phyloP scores from a whole-genome alignment of 2,888 invertebrate genomes.

The Acronicta aceris region DNA sequence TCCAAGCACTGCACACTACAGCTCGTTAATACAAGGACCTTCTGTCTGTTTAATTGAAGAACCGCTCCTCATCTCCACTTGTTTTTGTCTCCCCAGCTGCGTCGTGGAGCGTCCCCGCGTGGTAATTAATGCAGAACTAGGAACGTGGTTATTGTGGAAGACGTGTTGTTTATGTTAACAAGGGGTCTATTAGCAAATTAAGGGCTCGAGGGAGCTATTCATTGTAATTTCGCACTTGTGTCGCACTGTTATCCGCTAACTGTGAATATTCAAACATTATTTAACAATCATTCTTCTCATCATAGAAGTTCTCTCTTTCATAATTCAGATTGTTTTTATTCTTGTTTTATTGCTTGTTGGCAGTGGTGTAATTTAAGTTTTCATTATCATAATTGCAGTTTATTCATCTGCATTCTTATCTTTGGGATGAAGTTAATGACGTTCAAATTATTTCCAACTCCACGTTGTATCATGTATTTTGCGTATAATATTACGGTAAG shows the following conservation, averaged over 20 bases:
- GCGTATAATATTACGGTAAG: too few relatives aligned
- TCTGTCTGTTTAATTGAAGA: conserved; percentile 54
- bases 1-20: conserved; percentile 27
- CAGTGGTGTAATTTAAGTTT: too few relatives aligned
- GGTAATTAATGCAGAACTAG: conserved; percentile 50
- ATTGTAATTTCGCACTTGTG: conserved; percentile 4
- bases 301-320: too few relatives aligned
- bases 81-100: conserved; percentile 38
- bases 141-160: conserved; percentile 46
- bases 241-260: conserved; percentile 1
- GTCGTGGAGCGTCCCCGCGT: conserved; percentile 24
- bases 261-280: too few relatives aligned
- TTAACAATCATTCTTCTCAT: too few relatives aligned
- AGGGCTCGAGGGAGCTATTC: conserved; percentile 6
- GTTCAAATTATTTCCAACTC: too few relatives aligned
- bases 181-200: conserved; percentile 19
- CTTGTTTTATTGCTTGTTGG: too few relatives aligned
- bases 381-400: too few relatives aligned
- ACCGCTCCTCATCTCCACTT: conserved; percentile 44
- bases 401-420: too few relatives aligned
- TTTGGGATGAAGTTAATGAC: too few relatives aligned
- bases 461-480: too few relatives aligned
- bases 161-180: conserved; percentile 36
- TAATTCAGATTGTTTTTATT: too few relatives aligned
- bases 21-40: conserved; percentile 53